Evolutionary conservation across 1,140 invertebrate species (phyloP).

Genomic region (Brachionus sp.): DNA sequence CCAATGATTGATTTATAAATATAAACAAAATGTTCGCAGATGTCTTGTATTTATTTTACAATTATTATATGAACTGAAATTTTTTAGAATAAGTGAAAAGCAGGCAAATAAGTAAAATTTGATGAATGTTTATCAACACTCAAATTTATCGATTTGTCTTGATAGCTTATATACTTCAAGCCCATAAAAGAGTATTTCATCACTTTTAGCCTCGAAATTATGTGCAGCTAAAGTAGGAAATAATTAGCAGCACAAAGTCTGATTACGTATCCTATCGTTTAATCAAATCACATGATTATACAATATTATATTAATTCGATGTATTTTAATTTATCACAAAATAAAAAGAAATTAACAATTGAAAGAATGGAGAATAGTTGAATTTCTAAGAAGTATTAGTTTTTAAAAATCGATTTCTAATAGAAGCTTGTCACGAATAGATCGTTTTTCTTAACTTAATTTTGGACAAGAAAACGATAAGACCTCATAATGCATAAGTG

Average conservation of each 20-base stretch:
- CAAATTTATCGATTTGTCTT: neutral
- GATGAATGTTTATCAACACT: conserved; percentile 35
- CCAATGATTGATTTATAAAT: conserved; percentile 33
- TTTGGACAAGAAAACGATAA: conserved; percentile 11
- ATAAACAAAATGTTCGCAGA: conserved; percentile 26
- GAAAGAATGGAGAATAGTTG: neutral
- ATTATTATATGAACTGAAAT: conserved; percentile 16
- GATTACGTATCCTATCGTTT: neutral
- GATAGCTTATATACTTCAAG: neutral
- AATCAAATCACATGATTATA: neutral
- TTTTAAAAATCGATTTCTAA: neutral
- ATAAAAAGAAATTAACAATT: neutral
- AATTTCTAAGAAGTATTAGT: neutral
- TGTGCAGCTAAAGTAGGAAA: neutral
- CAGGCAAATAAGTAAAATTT: conserved; percentile 18
- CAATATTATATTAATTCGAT: neutral
- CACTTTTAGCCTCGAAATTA: neutral
- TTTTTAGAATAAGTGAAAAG: neutral
- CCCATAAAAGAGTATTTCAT: neutral
- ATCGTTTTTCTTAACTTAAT: neutral
- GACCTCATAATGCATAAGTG: neutral
- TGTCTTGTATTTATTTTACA: conserved; percentile 43
- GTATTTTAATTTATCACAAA: neutral
- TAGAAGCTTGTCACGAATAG: conserved; percentile 25
- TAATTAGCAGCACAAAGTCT: neutral